phyloP scores from a whole-genome alignment of 1,140 invertebrate species.

The Calliphora vicina region DNA sequence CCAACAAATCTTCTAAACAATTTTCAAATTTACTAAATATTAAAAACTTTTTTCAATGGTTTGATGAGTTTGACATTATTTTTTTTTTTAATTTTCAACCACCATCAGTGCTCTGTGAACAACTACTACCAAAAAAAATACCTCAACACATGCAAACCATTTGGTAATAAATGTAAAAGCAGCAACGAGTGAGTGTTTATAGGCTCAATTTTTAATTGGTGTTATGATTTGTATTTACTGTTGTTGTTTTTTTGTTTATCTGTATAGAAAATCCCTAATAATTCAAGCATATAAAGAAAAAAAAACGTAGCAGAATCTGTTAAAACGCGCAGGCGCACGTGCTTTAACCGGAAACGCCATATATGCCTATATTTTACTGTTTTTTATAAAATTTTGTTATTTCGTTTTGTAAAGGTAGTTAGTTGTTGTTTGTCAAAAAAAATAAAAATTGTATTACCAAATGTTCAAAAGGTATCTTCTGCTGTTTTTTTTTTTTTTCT shows the following conservation, averaged over 20 bases:
- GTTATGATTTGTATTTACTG: background rate
- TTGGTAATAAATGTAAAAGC: background rate
- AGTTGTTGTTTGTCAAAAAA: constrained; percentile 9
- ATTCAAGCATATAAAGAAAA: background rate
- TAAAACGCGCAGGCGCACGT: constrained; percentile 14
- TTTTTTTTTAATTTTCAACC: background rate
- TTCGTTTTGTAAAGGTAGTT: background rate
- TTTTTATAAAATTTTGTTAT: background rate
- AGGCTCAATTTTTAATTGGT: constrained; percentile 10
- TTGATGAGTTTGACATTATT: background rate
- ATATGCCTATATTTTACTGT: constrained; percentile 10
- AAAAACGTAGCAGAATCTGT: background rate
- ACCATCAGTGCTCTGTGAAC: background rate
- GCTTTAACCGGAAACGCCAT: constrained; percentile 15
- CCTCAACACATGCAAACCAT: too few relatives aligned
- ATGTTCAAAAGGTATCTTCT: background rate
- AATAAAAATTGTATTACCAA: background rate
- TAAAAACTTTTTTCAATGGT: background rate
- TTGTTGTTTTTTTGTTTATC: background rate
- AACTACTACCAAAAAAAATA: too few relatives aligned
- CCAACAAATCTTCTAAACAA: too few relatives aligned
- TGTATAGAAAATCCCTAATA: constrained; percentile 10
- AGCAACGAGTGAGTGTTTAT: background rate
- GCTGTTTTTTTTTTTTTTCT: background rate
- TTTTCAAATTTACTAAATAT: too few relatives aligned